A percentile compares a stretch with the other conserved stretches of the same genome.
Conservation (phyloP, 2,797 vertebrate genomes). For the Synanceia verrucosa region DNA sequence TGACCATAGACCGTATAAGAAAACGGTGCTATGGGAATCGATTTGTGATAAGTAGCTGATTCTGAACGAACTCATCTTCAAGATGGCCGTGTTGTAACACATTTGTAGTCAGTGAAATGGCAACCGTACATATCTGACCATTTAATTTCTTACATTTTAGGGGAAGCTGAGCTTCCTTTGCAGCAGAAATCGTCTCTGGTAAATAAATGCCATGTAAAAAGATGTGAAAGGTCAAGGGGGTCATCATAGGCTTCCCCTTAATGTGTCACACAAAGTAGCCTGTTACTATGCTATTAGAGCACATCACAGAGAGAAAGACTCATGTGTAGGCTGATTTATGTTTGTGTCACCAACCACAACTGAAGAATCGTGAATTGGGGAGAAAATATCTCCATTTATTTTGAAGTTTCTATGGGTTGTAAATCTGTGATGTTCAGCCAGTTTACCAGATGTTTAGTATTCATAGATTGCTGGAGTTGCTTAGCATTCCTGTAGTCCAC, state of each 20-base stretch:
- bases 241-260: not conserved
- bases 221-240: constrained; percentile 21
- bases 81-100: too few species aligned
- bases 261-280: constrained; percentile 21
- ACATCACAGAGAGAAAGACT: constrained; percentile 1
- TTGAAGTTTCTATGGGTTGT: not conserved
- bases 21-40: too few species aligned
- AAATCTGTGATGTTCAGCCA: not conserved
- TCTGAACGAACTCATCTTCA: too few species aligned
- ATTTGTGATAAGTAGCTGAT: too few species aligned
- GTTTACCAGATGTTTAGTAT: constrained; percentile 1
- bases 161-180: too few species aligned
- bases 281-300: constrained; percentile 27
- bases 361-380: not conserved
- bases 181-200: too few species aligned
- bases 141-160: too few species aligned
- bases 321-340: not conserved
- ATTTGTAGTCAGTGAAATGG: too few species aligned
- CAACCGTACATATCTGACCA: too few species aligned
- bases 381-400: not conserved
- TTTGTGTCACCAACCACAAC: not conserved
- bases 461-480: not conserved
- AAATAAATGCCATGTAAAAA: not conserved
- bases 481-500: constrained; percentile 27
- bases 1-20: too few species aligned